Percentiles rank a stretch among this genome's conserved stretches.
Evolutionary conservation across 2,113 vertebrate species (phyloP).

Genomic region (Mustela nigripes): DNA sequence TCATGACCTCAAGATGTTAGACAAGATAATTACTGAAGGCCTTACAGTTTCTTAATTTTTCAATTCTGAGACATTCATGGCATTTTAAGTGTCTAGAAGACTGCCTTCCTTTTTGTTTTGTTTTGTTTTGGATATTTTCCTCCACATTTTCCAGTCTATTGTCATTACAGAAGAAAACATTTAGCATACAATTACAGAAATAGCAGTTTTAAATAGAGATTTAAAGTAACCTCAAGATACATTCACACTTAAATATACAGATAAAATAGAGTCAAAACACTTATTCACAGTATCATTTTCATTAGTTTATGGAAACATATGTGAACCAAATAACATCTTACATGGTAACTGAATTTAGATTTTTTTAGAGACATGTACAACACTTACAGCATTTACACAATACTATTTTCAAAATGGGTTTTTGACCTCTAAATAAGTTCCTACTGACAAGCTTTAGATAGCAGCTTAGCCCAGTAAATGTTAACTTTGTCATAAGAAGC

Average conservation of each 20-base stretch:
- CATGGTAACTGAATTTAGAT: slow-evolving; percentile 25
- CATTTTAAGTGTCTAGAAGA: slow-evolving; percentile 23
- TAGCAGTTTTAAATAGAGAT: slow-evolving; percentile 59
- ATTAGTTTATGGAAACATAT: slow-evolving; percentile 34
- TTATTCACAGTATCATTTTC: slow-evolving; percentile 48
- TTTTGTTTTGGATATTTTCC: slow-evolving; percentile 30
- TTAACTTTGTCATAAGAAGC: slow-evolving; percentile 27
- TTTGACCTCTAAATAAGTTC: background rate
- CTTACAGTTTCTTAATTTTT: slow-evolving; percentile 27
- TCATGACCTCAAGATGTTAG: background rate
- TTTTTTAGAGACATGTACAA: slow-evolving; percentile 58
- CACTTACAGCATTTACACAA: slow-evolving; percentile 65
- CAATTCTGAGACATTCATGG: slow-evolving; percentile 33
- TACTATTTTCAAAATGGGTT: slow-evolving; percentile 59
- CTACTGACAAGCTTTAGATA: slow-evolving; percentile 43
- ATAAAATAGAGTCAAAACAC: slow-evolving; percentile 58
- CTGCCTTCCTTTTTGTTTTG: background rate
- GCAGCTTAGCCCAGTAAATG: slow-evolving; percentile 10
- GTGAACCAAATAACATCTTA: slow-evolving; percentile 25
- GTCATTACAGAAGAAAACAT: slow-evolving; percentile 44
- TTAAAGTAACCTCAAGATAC: slow-evolving; percentile 70
- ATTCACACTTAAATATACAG: slow-evolving; percentile 66
- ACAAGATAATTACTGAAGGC: slow-evolving; percentile 20
- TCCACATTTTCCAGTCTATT: slow-evolving; percentile 52
- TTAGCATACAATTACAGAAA: slow-evolving; percentile 65